Conservation (phyloP, 2,888 invertebrate genomes). For the Diadegma fenestrale region DNA sequence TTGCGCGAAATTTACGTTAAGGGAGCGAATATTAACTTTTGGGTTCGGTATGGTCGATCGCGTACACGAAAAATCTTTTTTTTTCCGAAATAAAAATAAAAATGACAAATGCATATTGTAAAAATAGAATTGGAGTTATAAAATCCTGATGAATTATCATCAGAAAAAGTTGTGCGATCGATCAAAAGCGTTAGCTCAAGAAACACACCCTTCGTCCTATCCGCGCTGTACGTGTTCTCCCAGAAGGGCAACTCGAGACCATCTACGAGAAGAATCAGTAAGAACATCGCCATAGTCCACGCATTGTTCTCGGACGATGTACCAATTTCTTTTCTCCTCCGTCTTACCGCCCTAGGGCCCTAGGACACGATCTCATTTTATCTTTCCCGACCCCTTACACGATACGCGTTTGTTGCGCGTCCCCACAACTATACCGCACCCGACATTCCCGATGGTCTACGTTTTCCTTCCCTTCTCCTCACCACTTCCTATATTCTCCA, state of each 20-base stretch:
- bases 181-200: conserved; percentile 34
- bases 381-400: conserved; percentile 82
- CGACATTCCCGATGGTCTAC: conserved; percentile 54
- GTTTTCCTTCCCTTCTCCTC: conserved; percentile 61
- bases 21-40: neutral
- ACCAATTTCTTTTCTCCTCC: conserved; percentile 82
- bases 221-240: conserved; percentile 32
- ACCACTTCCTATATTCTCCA: conserved; percentile 43
- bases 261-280: conserved; percentile 60
- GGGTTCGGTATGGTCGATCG: neutral
- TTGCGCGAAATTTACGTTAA: neutral
- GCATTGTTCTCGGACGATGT: conserved; percentile 81
- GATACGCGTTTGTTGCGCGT: conserved; percentile 82
- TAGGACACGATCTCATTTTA: conserved; percentile 84
- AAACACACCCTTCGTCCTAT: conserved; percentile 20
- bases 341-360: conserved; percentile 72
- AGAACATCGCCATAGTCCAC: conserved; percentile 28
- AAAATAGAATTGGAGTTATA: no score
- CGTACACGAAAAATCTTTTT: neutral
- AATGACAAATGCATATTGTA: neutral
- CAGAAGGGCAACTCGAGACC: conserved; percentile 30
- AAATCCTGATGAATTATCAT: neutral
- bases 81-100: neutral
- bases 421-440: conserved; percentile 73
- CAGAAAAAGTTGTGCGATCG: neutral